phyloP scores from a whole-genome alignment of 2,888 invertebrate species.

The Steinernema carpocapsae region DNA sequence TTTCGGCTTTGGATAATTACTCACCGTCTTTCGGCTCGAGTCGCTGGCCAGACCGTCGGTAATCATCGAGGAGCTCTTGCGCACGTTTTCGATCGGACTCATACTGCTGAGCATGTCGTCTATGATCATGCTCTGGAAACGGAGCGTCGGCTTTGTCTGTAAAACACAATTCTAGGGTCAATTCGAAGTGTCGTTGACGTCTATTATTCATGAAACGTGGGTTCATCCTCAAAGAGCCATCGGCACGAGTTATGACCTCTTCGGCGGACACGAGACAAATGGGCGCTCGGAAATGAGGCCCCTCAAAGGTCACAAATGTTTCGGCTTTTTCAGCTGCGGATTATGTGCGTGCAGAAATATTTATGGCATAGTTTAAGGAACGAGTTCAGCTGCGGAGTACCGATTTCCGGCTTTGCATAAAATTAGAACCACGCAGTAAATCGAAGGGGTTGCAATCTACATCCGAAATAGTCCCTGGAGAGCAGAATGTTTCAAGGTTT shows the following conservation, averaged over 20 bases:
- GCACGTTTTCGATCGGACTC: constrained; percentile 31
- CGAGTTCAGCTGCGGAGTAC: too few relatives aligned
- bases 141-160: neutral
- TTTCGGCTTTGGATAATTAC: too few relatives aligned
- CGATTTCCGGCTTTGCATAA: too few relatives aligned
- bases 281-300: neutral
- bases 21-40: constrained; percentile 14
- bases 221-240: neutral
- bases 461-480: too few relatives aligned
- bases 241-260: constrained; percentile 7
- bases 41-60: constrained; percentile 28
- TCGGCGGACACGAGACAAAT: neutral
- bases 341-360: constrained; percentile 8
- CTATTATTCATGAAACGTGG: too few relatives aligned
- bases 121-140: constrained; percentile 17
- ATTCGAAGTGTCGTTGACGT: too few relatives aligned
- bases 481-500: too few relatives aligned
- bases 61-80: constrained; percentile 31
- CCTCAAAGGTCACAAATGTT: constrained; percentile 7
- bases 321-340: neutral
- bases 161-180: too few relatives aligned
- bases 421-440: too few relatives aligned
- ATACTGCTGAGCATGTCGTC: constrained; percentile 26
- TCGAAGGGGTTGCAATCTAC: too few relatives aligned
- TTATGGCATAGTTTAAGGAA: neutral